A percentile compares a stretch with the other conserved stretches of the same genome.
These are phyloP conservation scores for Phocoena sinus DNA, from an alignment of 2,113 vertebrate genomes.

Conservation along the genomic window DNA sequence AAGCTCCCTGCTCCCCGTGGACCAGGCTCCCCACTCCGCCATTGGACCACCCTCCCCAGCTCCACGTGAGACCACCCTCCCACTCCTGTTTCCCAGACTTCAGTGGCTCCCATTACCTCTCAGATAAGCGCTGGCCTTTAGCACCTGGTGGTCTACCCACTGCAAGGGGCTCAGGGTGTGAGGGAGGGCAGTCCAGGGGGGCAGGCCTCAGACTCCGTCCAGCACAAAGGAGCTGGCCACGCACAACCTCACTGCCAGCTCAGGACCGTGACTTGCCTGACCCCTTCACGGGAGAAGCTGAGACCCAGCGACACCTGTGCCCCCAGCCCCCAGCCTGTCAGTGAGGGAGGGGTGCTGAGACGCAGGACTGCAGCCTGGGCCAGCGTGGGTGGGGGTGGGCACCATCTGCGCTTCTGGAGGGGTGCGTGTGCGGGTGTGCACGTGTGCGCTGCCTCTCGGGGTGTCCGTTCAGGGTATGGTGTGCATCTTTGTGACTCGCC, in stretches of 20 bases:
- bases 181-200: not conserved
- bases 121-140: too few species aligned
- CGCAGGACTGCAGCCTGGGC: not conserved
- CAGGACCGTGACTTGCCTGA: not conserved
- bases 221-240: too few species aligned
- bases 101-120: not conserved
- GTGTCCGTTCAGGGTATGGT: not conserved
- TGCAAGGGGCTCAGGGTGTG: not conserved
- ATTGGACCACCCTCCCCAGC: too few species aligned
- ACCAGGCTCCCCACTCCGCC: too few species aligned
- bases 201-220: not conserved
- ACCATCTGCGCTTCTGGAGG: not conserved
- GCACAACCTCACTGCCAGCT: not conserved
- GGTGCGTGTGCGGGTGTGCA: accelerated
- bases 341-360: not conserved
- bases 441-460: not conserved
- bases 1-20: too few species aligned
- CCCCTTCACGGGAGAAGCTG: not conserved
- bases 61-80: too few species aligned
- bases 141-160: not conserved
- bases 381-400: too few species aligned
- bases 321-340: not conserved
- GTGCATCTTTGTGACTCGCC: not conserved
- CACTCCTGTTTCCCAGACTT: too few species aligned
- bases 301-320: not conserved